Percentiles rank a stretch among this genome's conserved stretches.
Conservation (phyloP, 2,888 invertebrate genomes). For the Dromius quadrimaculatus region DNA sequence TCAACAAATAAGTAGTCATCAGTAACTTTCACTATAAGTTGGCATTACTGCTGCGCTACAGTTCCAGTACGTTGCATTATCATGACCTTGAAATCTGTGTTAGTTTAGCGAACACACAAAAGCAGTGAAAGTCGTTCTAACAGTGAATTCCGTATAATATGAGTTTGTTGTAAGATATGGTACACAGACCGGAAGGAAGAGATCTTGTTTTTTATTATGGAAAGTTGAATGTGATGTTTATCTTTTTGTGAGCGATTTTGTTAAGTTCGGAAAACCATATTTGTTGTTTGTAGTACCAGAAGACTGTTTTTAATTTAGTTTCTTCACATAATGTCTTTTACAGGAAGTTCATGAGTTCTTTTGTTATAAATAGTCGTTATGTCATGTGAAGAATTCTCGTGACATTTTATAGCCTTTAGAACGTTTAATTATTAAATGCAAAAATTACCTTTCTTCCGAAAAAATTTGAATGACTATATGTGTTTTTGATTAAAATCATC, state of each 20-base stretch:
- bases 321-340: not conserved
- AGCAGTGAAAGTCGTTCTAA: slow-evolving; percentile 21
- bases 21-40: not conserved
- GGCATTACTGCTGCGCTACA: slow-evolving; percentile 7
- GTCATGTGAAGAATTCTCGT: not conserved
- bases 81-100: slow-evolving; percentile 31
- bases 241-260: slow-evolving; percentile 24
- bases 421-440: not conserved
- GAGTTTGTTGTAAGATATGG: not conserved
- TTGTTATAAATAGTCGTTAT: slow-evolving; percentile 3
- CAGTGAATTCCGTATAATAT: not conserved
- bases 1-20: too few relatives aligned
- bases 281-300: slow-evolving; percentile 18
- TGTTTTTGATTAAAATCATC: too few relatives aligned
- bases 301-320: not conserved
- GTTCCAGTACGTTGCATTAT: slow-evolving; percentile 5
- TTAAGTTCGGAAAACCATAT: slow-evolving; percentile 8
- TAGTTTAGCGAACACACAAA: not conserved
- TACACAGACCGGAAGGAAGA: slow-evolving; percentile 9
- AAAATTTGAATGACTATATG: too few relatives aligned
- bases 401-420: not conserved
- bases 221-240: slow-evolving; percentile 29
- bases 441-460: too few relatives aligned
- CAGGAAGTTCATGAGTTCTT: slow-evolving; percentile 1
- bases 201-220: not conserved